Evolutionary conservation across 2,797 vertebrate species (phyloP).

Genomic region (Gymnoscopelus microlampas): DNA sequence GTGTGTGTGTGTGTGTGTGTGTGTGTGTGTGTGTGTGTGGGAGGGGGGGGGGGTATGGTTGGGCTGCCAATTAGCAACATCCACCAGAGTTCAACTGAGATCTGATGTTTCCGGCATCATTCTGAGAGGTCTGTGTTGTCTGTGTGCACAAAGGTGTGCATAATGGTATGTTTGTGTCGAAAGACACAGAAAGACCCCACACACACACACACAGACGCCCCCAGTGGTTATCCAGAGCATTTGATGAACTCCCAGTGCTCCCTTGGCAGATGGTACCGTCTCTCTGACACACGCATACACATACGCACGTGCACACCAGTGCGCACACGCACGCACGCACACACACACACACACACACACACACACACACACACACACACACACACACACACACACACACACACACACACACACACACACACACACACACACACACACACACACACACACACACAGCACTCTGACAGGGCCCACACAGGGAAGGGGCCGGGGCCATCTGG

Average conservation of each 20-base stretch:
- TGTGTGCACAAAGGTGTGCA: too few species aligned
- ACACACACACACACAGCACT: constrained; percentile 4
- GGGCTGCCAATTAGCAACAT: too few species aligned
- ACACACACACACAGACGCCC: constrained; percentile 18
- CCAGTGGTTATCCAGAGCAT: constrained; percentile 52
- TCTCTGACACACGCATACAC: constrained; percentile 13
- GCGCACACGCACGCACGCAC: constrained; percentile 16
- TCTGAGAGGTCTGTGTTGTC: too few species aligned
- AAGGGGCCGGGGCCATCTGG: constrained; percentile 73
- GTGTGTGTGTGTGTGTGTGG: too few species aligned
- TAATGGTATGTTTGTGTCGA: background rate
- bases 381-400: background rate
- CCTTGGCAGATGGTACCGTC: constrained; percentile 70
- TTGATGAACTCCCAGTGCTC: constrained; percentile 68
- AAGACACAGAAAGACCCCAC: background rate
- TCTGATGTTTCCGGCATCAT: too few species aligned
- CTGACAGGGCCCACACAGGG: constrained; percentile 58
- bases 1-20: too few species aligned
- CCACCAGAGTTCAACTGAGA: too few species aligned
- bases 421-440: background rate
- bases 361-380: constrained; percentile 19
- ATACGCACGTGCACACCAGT: constrained; percentile 9
- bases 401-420: background rate
- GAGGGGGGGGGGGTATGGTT: too few species aligned
- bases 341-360: constrained; percentile 10